These are phyloP conservation scores for Macrotus californicus DNA, from an alignment of 2,113 vertebrate genomes.

Conservation along the genomic window DNA sequence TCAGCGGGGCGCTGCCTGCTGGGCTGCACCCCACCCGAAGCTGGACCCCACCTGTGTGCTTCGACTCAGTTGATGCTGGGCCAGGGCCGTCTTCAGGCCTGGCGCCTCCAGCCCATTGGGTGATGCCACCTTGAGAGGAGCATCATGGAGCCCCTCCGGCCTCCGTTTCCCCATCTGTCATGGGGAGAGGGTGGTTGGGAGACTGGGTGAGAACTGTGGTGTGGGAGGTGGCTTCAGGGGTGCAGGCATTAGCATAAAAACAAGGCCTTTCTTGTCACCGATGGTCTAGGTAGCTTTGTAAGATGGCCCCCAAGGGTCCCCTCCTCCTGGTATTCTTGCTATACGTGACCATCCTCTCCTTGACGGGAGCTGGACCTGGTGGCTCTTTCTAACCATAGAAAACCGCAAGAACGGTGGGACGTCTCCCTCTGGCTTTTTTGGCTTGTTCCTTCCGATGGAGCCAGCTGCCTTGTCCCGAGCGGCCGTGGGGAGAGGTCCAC, in stretches of 20 bases:
- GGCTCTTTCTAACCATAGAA: not conserved
- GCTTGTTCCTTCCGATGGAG: not conserved
- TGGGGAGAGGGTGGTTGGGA: not conserved
- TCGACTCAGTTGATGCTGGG: not conserved
- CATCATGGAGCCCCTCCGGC: accelerated
- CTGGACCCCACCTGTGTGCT: not conserved
- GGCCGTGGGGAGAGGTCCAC: not conserved
- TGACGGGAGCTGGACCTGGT: not conserved
- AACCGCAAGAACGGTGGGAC: not conserved
- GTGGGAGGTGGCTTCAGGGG: not conserved
- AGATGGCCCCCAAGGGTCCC: too few relatives aligned
- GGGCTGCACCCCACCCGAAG: accelerated
- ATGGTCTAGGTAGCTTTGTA: not conserved
- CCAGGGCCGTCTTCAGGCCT: not conserved
- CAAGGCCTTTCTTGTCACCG: not conserved
- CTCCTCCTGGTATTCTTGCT: not conserved
- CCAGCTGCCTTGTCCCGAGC: accelerated
- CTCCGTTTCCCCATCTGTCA: not conserved
- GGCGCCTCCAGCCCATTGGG: not conserved
- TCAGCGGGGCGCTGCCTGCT: not conserved
- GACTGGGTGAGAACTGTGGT: not conserved
- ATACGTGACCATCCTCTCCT: not conserved
- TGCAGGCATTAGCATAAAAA: not conserved
- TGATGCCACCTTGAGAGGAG: too few relatives aligned
- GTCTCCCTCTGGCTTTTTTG: not conserved